Conservation (phyloP, 2,797 vertebrate genomes). For the Cirrhinus mrigala region DNA sequence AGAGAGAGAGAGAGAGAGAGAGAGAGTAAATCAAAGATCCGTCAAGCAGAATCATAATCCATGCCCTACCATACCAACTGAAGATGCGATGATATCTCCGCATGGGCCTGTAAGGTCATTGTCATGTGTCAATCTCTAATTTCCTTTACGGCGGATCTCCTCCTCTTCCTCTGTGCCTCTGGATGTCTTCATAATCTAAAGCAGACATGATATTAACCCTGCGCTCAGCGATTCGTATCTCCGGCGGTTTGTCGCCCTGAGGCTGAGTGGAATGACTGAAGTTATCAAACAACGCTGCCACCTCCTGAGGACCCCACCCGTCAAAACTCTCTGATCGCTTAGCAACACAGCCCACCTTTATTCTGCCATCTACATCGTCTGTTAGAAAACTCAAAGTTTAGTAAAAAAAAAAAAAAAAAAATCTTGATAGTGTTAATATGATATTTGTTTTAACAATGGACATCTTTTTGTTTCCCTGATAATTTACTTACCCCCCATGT, state of each 20-base stretch:
- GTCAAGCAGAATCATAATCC: slow-evolving; percentile 36
- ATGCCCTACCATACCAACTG: slow-evolving; percentile 18
- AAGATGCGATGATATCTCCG: slow-evolving; percentile 38
- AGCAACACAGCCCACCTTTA: slow-evolving; percentile 40
- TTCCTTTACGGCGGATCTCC: slow-evolving; percentile 29
- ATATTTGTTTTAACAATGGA: background rate
- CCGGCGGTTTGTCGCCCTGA: slow-evolving; percentile 65
- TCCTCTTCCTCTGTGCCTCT: slow-evolving; percentile 44
- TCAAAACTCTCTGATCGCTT: slow-evolving; percentile 59
- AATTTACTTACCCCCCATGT: no score
- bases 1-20: background rate
- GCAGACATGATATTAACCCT: slow-evolving; percentile 63
- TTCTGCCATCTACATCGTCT: slow-evolving; percentile 15
- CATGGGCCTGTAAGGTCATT: slow-evolving; percentile 55
- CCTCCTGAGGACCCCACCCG: slow-evolving; percentile 60
- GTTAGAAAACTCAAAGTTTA: background rate
- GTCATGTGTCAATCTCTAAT: slow-evolving; percentile 67
- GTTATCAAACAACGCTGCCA: slow-evolving; percentile 65
- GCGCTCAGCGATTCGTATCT: slow-evolving; percentile 61
- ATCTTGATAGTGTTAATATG: background rate
- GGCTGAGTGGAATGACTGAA: slow-evolving; percentile 63
- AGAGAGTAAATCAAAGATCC: slow-evolving; percentile 25
- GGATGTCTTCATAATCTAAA: slow-evolving; percentile 62
- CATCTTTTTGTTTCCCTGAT: background rate
- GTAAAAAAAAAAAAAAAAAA: background rate